Evolutionary conservation across 2,113 vertebrate genomes (phyloP).

Genomic region (Corvus hawaiiensis): DNA sequence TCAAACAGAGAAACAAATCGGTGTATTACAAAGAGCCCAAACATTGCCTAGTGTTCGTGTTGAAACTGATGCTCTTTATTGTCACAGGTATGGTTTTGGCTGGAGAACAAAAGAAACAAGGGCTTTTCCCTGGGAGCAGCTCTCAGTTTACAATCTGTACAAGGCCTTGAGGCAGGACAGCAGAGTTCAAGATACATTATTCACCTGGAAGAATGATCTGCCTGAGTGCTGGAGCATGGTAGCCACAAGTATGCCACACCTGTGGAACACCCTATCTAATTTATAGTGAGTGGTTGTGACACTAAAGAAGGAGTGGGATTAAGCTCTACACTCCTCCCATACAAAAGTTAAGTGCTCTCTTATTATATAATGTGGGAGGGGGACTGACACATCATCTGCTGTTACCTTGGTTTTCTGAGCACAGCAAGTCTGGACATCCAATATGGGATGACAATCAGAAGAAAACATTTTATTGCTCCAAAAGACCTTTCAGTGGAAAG

Average conservation of each 20-base stretch:
- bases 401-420: not conserved
- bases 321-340: not conserved
- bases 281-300: not conserved
- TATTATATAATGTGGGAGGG: not conserved
- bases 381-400: not conserved
- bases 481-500: not conserved
- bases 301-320: not conserved
- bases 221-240: not conserved
- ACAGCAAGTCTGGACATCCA: not conserved
- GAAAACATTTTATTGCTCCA: not conserved
- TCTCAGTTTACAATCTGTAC: not conserved
- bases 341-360: not conserved
- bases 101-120: not conserved
- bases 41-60: not conserved
- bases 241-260: not conserved
- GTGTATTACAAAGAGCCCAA: not conserved
- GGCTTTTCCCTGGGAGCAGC: not conserved
- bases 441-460: not conserved
- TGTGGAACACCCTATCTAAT: not conserved
- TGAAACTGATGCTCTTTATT: not conserved
- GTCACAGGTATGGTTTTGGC: not conserved
- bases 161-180: not conserved
- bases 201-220: not conserved
- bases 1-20: not conserved
- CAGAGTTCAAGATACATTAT: not conserved